A percentile compares a stretch with the other conserved stretches of the same genome.
phyloP scores from a whole-genome alignment of 2,888 invertebrate genomes.

The Glyphotaelius pellucidus region DNA sequence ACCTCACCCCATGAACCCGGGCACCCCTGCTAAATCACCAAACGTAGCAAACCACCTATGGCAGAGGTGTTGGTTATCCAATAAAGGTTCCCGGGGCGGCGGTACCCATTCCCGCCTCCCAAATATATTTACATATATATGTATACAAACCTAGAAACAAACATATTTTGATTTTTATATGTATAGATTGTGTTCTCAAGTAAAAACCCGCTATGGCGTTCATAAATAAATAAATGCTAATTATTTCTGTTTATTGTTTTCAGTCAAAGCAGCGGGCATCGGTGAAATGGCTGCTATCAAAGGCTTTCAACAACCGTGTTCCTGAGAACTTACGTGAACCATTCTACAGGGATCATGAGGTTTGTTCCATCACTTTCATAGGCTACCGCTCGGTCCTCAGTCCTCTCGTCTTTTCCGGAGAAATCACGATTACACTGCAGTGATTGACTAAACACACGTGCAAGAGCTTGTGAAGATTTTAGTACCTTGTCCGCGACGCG shows the following conservation, averaged over 20 bases:
- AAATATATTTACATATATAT: no score
- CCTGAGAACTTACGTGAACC: slow-evolving; percentile 95
- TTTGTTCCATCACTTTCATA: slow-evolving; percentile 70
- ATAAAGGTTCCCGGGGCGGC: no score
- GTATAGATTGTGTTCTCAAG: neutral
- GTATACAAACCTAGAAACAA: no score
- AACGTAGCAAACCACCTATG: no score
- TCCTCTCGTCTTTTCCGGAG: neutral
- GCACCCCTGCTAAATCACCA: no score
- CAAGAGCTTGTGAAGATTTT: neutral
- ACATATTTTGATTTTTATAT: no score
- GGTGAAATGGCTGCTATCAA: slow-evolving; percentile 96
- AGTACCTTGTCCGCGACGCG: neutral
- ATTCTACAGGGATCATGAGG: slow-evolving; percentile 96
- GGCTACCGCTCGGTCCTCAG: neutral
- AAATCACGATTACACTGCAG: neutral
- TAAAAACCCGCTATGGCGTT: neutral
- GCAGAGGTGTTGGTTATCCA: no score
- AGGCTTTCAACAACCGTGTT: slow-evolving; percentile 96
- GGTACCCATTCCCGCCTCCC: no score
- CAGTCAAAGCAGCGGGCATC: slow-evolving; percentile 98
- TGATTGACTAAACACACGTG: neutral
- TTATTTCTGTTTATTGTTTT: slow-evolving; percentile 70
- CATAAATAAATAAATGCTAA: neutral
- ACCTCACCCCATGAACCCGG: no score